Evolutionary conservation across 2,113 vertebrate species (phyloP).

Genomic region (Pomatostomus ruficeps): DNA sequence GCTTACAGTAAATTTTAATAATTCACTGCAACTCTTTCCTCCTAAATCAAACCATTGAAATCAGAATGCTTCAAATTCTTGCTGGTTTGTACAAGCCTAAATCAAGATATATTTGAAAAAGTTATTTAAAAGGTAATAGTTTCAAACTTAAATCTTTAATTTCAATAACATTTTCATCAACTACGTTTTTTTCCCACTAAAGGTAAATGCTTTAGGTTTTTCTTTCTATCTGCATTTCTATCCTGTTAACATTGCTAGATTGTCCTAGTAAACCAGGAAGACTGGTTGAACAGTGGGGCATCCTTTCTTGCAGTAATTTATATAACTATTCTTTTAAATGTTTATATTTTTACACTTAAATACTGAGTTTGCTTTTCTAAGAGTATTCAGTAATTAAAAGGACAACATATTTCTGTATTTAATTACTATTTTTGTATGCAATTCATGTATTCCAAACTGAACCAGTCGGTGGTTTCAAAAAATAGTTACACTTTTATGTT

Average conservation of each 20-base stretch:
- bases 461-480: background rate
- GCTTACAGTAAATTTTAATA: conserved; percentile 8
- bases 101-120: background rate
- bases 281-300: background rate
- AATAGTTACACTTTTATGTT: background rate
- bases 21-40: background rate
- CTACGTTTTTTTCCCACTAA: background rate
- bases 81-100: background rate
- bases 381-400: background rate
- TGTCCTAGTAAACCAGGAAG: background rate
- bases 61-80: background rate
- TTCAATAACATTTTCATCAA: background rate
- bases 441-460: background rate
- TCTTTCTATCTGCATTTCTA: background rate
- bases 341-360: background rate
- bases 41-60: background rate
- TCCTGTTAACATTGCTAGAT: background rate
- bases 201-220: background rate
- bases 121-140: background rate
- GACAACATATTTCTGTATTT: background rate
- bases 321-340: background rate
- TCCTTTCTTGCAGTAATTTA: background rate
- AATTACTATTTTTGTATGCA: background rate
- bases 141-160: background rate
- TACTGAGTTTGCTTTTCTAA: background rate